These are phyloP conservation scores for Neoniphon sammara DNA, from an alignment of 2,797 vertebrate species.

Conservation along the genomic window DNA sequence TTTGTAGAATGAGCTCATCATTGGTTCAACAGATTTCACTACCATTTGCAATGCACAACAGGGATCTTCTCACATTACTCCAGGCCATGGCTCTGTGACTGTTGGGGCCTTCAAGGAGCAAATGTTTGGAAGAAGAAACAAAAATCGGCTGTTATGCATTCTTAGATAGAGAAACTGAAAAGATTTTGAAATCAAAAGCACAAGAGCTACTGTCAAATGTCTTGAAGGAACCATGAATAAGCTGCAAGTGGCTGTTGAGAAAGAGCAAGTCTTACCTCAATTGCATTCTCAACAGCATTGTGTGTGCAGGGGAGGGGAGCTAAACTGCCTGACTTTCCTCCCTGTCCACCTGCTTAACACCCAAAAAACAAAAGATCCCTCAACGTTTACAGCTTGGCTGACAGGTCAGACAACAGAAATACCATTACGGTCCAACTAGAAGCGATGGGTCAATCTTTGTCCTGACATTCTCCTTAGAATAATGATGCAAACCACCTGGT, in stretches of 20 bases:
- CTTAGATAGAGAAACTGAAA: neutral
- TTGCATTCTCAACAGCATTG: conserved; percentile 18
- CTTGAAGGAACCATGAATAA: conserved; percentile 5
- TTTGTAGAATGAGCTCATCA: conserved; percentile 2
- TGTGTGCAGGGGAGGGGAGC: neutral
- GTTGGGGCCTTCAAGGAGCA: neutral
- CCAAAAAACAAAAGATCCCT: neutral
- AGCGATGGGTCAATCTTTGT: neutral
- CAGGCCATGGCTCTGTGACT: neutral
- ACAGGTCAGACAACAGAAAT: conserved; percentile 6
- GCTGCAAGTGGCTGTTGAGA: neutral
- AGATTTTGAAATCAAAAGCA: neutral
- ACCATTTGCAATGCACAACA: neutral
- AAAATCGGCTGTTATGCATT: neutral
- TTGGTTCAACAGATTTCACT: neutral
- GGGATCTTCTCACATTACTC: neutral
- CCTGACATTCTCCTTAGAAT: neutral
- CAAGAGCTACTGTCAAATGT: neutral
- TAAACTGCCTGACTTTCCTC: conserved; percentile 3
- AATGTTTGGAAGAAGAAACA: neutral
- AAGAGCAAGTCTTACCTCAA: conserved; percentile 42
- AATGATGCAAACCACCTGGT: neutral
- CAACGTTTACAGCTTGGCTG: conserved; percentile 9
- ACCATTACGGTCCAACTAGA: neutral
- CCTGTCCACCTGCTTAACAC: conserved; percentile 24